Evolutionary conservation across 2,888 invertebrate species (phyloP), one percentile per base, ranked within the genome.

Genomic region (Hypomecis atomaria): DNA sequence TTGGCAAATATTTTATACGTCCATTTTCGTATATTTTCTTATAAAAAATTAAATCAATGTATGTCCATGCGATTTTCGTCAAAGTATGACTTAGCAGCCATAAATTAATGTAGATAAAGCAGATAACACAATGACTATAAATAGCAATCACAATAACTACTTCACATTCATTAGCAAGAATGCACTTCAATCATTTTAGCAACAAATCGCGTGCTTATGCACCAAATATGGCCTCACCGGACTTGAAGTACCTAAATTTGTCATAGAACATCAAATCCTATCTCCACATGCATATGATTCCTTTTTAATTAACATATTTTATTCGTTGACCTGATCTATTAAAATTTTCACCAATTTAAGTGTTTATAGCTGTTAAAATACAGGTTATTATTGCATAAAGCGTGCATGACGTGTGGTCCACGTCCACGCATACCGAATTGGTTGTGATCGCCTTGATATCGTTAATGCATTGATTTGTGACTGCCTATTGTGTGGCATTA

Each of bases 401-500:
- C 34, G 23, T 48, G 56, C 23, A 50, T 9, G 52, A 13, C 56
- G 57, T 54, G 63, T 63, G 60, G 66, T 45, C 9, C 53, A 54
- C 36, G 73, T 77, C 74, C 73, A 74, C 71, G 71, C 74, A 73
- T 77, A 72, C 71, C 72, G 67, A 74, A 66, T 67, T 52, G 66
- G 67, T 65, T 67, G 60, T 69, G 69, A 67, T 76, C 49, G 68
- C 75, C 78, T 78, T 72, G 74, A 75, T 76, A 75, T 68, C 66
- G 64, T 59, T 65, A 48, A 58, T 70, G 70, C 66, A 70, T 70
- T 75, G 70, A 71, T 70, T 62, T 47, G 50, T 42, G 9, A 2
- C 4, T 38, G n/a, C 7, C n/a, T 47, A 13, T 37, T 37, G 34
- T 38, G 38, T 48, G 43, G 23, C 37, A 49, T 55, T 49, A 43